Percentiles rank a stretch among this genome's conserved stretches.
These are phyloP conservation scores for Stramonita haemastoma DNA, from an alignment of 2,888 invertebrate species.

Conservation along the genomic window DNA sequence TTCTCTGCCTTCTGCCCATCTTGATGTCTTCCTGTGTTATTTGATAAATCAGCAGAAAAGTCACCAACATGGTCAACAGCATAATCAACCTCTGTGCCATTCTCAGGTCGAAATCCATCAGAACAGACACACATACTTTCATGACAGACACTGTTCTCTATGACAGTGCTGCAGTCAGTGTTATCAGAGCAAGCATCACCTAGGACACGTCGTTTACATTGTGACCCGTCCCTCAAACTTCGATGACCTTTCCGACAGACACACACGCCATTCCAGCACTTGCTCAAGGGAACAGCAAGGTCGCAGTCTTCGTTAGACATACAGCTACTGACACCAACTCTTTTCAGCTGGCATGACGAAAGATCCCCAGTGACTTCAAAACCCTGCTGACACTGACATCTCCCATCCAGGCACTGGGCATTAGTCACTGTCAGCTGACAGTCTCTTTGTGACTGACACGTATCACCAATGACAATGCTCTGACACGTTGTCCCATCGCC, in stretches of 20 bases:
- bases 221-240: not conserved
- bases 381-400: slow-evolving; percentile 32
- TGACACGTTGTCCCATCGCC: not conserved
- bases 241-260: slow-evolving; percentile 35
- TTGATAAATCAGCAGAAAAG: not conserved
- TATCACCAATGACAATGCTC: slow-evolving; percentile 31
- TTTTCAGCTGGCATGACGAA: not conserved
- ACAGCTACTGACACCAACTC: slow-evolving; percentile 26
- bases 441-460: slow-evolving; percentile 47
- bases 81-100: not conserved
- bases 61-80: not conserved
- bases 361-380: not conserved
- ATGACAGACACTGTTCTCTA: slow-evolving; percentile 38
- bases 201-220: slow-evolving; percentile 16
- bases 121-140: not conserved
- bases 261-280: slow-evolving; percentile 40
- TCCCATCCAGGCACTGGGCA: slow-evolving; percentile 50
- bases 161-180: slow-evolving; percentile 40
- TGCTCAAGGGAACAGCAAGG: slow-evolving; percentile 5
- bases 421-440: slow-evolving; percentile 55
- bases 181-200: slow-evolving; percentile 35
- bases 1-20: not conserved
- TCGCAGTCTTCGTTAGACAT: not conserved
- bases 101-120: slow-evolving; percentile 36
- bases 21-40: not conserved